Percentiles rank a stretch among this genome's conserved stretches.
These are phyloP conservation scores for Pyxicephalus adspersus DNA, from an alignment of 2,113 vertebrate species.

Conservation along the genomic window DNA sequence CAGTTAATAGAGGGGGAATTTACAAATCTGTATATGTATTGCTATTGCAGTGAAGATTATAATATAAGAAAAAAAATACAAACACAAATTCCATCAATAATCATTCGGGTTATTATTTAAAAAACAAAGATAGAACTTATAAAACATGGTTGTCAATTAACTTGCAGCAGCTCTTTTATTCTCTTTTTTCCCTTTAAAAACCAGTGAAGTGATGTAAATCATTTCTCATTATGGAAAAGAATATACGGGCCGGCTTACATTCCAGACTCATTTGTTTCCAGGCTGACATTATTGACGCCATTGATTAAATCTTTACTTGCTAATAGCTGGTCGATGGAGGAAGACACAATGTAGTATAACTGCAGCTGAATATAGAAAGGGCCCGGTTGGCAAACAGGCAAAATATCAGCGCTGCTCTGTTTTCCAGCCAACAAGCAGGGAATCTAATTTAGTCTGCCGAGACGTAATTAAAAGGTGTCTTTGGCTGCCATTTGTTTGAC, in stretches of 20 bases:
- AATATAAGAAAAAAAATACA: too few relatives aligned
- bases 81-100: too few relatives aligned
- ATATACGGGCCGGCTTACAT: neutral
- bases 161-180: too few relatives aligned
- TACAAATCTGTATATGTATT: too few relatives aligned
- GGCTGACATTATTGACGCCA: neutral
- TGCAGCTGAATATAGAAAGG: neutral
- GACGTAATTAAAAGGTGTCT: constrained; percentile 72
- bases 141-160: too few relatives aligned
- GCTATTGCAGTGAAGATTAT: too few relatives aligned
- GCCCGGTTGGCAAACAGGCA: neutral
- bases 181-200: too few relatives aligned
- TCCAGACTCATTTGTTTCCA: neutral
- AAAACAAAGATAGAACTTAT: too few relatives aligned
- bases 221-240: too few relatives aligned
- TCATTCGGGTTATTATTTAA: too few relatives aligned
- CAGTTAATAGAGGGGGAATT: too few relatives aligned
- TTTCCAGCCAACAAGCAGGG: constrained; percentile 63
- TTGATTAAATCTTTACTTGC: constrained; percentile 29
- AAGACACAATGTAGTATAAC: neutral
- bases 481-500: constrained; percentile 73
- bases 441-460: constrained; percentile 72
- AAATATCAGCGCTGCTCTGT: constrained; percentile 14
- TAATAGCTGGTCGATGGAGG: constrained; percentile 14
- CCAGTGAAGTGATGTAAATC: too few relatives aligned